Base-by-base conservation (phyloP, 2,113 vertebrate species). In the Phasianus colchicus region DNA sequence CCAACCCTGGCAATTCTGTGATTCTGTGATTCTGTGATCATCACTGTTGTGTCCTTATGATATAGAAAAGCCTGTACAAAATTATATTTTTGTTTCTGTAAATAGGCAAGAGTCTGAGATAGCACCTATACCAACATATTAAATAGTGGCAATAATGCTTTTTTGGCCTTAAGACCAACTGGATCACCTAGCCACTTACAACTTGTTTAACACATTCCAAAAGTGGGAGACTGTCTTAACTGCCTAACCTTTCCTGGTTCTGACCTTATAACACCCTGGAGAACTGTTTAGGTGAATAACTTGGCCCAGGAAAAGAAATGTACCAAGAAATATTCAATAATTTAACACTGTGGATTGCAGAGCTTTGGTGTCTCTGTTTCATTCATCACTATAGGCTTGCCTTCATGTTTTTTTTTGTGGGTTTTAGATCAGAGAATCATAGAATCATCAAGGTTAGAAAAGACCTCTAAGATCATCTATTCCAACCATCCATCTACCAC, bases 371-470 rank as follows among this genome's bases (percentile, higher is more conserved):
- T 60, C 20, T 19, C 13, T 19, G 7, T 45, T 83, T 36, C 10
- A 12, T 61, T 57, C 2, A 0, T 17, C 78, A 47, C 10, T 0
- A 0, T n/a, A 69, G 55, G 63, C 29, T 60, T 83, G 7, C 22
- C 52, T 38, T 70, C 40, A 18, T 47, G 6, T 1, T 1, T 52
- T 25, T 25, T 72, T 89, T 30, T 70, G 22, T 65, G 34, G 20
- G 21, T 92, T 92, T 84, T 22, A 34, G 27, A 29, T 54, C 52
- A 54, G 8, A 54, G 52, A 17, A 30, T 16, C 52, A 54, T 9
- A 54, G 27, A 30, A 54, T 16, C 50, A 52, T 27, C 27, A 54
- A 54, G 27, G 14, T 54, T 30, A 15, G 27, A 54, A 29, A 54
- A 54, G 52, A 54, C 27, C 52, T 54, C 52, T 54, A 30, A 54